Evolutionary conservation across 64 coral and sea anemone species (phyloP).

Genomic region (Montipora sp.): DNA sequence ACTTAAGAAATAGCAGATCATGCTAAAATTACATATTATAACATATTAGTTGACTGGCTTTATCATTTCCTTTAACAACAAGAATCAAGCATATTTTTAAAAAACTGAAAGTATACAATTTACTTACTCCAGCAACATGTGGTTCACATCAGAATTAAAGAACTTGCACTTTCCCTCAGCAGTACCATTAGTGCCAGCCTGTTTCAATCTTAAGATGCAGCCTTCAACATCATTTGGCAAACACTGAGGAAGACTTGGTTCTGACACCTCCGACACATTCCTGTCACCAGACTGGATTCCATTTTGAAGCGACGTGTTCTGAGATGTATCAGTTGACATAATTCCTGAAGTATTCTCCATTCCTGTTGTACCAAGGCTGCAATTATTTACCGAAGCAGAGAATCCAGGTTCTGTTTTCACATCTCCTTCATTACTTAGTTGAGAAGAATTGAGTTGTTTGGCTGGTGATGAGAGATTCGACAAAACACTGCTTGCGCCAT

Average conservation of each 20-base stretch:
- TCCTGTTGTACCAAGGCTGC: not conserved
- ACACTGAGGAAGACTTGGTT: conserved; percentile 79
- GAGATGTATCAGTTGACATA: not conserved
- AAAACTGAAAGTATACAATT: not conserved
- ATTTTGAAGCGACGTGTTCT: conserved; percentile 48
- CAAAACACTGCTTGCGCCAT: conserved; percentile 13
- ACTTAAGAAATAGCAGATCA: too few relatives aligned
- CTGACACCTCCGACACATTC: not conserved
- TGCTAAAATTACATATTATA: too few relatives aligned
- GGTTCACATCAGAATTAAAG: conserved; percentile 98
- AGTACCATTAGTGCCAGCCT: conserved; percentile 71
- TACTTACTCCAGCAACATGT: conserved; percentile 92
- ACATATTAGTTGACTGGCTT: too few relatives aligned
- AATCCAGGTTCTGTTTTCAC: conserved; percentile 2
- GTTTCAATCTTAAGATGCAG: conserved; percentile 81
- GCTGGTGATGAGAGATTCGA: not conserved
- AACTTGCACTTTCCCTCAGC: conserved; percentile 98
- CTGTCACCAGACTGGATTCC: conserved; percentile 7
- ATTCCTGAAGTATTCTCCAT: not conserved
- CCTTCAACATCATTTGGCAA: conserved; percentile 70
- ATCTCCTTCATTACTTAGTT: not conserved
- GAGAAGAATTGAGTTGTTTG: conserved; percentile 16
- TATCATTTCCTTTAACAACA: too few relatives aligned
- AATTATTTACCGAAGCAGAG: conserved; percentile 6
- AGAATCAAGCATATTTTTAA: too few relatives aligned